Conservation (phyloP, 2,113 vertebrate species). For the Serranochromis macrocephalus region DNA sequence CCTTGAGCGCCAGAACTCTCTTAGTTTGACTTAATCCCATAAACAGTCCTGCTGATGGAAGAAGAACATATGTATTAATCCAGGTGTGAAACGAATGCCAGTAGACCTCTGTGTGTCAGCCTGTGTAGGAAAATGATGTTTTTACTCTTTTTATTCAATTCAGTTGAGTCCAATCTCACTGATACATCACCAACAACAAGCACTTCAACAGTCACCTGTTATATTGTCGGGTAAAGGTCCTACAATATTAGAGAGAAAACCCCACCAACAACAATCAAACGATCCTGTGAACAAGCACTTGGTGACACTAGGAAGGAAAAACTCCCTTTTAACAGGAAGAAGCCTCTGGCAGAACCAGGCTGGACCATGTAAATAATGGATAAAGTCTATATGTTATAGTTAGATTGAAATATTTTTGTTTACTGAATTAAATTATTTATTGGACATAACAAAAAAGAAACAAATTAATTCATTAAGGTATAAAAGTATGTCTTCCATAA, state of each 20-base stretch:
- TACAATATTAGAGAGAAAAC: background rate
- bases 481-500: background rate
- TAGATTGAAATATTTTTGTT: background rate
- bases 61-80: background rate
- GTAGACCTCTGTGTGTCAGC: background rate
- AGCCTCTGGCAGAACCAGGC: accelerated
- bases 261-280: background rate
- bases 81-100: background rate
- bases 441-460: background rate
- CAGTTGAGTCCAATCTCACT: background rate
- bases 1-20: background rate
- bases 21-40: background rate
- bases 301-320: background rate
- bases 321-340: background rate
- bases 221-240: accelerated
- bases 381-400: background rate
- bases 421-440: accelerated
- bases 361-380: background rate
- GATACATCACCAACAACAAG: background rate
- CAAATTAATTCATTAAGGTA: background rate
- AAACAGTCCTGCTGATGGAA: background rate
- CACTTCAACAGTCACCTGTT: background rate
- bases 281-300: background rate
- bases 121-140: background rate
- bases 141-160: background rate